phyloP scores from a whole-genome alignment of 2,113 vertebrate species.

The Miniopterus natalensis region DNA sequence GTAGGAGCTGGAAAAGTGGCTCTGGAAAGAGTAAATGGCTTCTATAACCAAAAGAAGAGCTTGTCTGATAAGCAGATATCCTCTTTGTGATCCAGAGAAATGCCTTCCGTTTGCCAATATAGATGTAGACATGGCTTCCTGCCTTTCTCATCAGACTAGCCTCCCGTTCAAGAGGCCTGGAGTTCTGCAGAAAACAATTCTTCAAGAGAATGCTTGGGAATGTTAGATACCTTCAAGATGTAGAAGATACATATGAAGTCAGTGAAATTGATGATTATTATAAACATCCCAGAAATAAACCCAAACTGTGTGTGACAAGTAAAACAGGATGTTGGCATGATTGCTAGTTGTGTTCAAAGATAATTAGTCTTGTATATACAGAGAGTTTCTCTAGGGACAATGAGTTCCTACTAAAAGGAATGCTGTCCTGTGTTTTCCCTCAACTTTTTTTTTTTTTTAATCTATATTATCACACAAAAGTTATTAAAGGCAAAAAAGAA shows the following conservation, averaged over 20 bases:
- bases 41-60: neutral
- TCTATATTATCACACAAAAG: conserved; percentile 71
- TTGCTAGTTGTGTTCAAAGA: neutral
- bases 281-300: conserved; percentile 53
- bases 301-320: conserved; percentile 54
- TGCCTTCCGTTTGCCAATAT: neutral
- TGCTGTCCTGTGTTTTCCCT: conserved; percentile 52
- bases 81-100: neutral
- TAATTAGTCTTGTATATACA: conserved; percentile 38
- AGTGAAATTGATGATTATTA: conserved; percentile 50
- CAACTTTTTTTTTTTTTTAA: conserved; percentile 54
- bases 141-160: neutral
- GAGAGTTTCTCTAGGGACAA: conserved; percentile 28
- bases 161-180: neutral
- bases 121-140: neutral
- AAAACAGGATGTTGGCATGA: conserved; percentile 44
- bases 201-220: conserved; percentile 4
- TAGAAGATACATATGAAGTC: conserved; percentile 27
- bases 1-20: neutral
- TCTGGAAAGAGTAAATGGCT: conserved; percentile 2
- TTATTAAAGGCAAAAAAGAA: conserved; percentile 59
- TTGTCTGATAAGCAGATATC: neutral
- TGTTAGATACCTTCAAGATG: conserved; percentile 47
- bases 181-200: neutral
- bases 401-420: conserved; percentile 70